A percentile compares a stretch with the other conserved stretches of the same genome.
These are phyloP conservation scores for Erynnis tages DNA, from an alignment of 2,888 invertebrate species.

Conservation along the genomic window DNA sequence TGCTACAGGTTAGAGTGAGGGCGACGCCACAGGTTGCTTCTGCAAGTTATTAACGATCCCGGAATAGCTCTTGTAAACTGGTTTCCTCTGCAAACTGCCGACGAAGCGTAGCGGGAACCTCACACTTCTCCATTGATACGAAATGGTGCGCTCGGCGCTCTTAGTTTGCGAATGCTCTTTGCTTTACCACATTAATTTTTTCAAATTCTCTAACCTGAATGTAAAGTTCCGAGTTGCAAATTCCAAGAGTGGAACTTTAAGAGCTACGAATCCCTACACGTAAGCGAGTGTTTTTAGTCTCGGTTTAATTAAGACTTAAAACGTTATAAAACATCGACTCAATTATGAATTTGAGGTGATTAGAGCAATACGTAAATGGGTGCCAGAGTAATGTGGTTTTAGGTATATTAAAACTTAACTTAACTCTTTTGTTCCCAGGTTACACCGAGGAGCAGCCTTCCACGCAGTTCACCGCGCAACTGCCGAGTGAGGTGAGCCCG, in stretches of 20 bases:
- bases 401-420: background rate
- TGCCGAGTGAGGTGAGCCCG: conserved; percentile 86
- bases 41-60: conserved; percentile 55
- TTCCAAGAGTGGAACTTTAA: background rate
- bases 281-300: no score
- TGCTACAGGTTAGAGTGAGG: conserved; percentile 52
- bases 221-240: background rate
- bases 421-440: conserved; percentile 77
- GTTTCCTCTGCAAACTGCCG: conserved; percentile 23
- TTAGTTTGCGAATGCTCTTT: conserved; percentile 1
- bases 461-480: conserved; percentile 88
- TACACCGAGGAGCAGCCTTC: conserved; percentile 90
- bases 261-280: no score
- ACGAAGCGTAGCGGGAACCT: conserved; percentile 10
- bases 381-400: no score
- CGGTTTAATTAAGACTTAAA: no score
- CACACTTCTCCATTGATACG: conserved; percentile 27
- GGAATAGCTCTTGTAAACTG: conserved; percentile 41
- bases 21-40: conserved; percentile 57
- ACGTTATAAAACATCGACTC: no score
- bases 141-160: conserved; percentile 9
- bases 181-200: conserved; percentile 1
- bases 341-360: no score
- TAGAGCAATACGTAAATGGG: no score
- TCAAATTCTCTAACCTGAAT: background rate